These are phyloP conservation scores for Drosophila quasianomalipes DNA, from an alignment of 2,888 invertebrate species.

Conservation along the genomic window DNA sequence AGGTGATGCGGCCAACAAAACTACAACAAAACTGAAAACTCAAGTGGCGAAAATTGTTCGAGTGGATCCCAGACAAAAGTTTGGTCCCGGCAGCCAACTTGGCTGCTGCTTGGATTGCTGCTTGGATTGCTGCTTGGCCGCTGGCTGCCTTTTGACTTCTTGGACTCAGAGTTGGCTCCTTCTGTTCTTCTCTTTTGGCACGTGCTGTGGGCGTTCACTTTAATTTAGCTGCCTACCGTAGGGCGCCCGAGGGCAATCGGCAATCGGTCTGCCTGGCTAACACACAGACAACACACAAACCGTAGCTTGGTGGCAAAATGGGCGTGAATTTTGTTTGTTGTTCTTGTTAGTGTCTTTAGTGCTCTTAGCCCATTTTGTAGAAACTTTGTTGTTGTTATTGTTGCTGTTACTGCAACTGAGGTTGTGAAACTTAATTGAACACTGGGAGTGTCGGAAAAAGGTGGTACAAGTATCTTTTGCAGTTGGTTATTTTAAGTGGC, in stretches of 20 bases:
- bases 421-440: conserved; percentile 3
- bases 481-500: background rate
- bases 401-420: background rate
- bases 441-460: background rate
- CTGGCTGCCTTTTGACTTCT: conserved; percentile 46
- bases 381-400: conserved; percentile 58
- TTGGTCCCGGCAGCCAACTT: conserved; percentile 67
- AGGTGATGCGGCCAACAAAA: conserved; percentile 5
- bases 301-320: conserved; percentile 56
- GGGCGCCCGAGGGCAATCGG: conserved; percentile 35
- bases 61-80: conserved; percentile 47
- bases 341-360: background rate
- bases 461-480: background rate
- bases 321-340: conserved; percentile 57
- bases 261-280: conserved; percentile 11
- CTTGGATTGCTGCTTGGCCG: conserved; percentile 44
- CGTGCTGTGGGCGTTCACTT: conserved; percentile 76
- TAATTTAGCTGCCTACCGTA: conserved; percentile 63
- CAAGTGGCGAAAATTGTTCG: conserved; percentile 65
- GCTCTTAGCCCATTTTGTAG: conserved; percentile 33
- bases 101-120: conserved; percentile 51
- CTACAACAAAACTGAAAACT: conserved; percentile 45
- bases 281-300: conserved; percentile 7
- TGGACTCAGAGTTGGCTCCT: conserved; percentile 29
- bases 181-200: conserved; percentile 46